Conservation (phyloP, 1,140 invertebrate genomes). For the Copidosoma floridanum region DNA sequence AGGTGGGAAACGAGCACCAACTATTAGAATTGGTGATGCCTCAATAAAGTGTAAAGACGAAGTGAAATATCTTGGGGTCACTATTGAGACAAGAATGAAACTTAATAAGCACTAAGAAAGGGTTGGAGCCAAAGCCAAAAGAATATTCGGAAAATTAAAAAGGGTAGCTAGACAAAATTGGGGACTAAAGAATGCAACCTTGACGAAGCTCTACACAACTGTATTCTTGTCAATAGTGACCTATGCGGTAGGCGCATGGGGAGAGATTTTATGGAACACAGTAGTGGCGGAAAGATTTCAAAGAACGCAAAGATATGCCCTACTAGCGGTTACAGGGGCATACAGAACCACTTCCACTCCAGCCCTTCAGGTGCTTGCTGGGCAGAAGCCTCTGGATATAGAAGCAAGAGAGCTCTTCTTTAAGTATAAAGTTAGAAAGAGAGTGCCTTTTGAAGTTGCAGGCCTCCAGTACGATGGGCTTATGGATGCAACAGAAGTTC, state of each 20-base stretch:
- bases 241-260: conserved; percentile 39
- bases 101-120: not conserved
- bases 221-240: conserved; percentile 29
- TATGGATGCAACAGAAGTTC: not conserved
- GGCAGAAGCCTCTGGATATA: conserved; percentile 19
- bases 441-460: not conserved
- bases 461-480: not conserved
- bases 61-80: conserved; percentile 20
- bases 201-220: conserved; percentile 32
- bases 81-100: not conserved
- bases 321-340: conserved; percentile 30
- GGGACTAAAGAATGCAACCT: conserved; percentile 21
- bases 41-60: not conserved
- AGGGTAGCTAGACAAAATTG: conserved; percentile 11
- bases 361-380: conserved; percentile 16
- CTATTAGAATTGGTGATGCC: not conserved
- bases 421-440: conserved; percentile 14
- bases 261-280: conserved; percentile 7
- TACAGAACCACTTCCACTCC: conserved; percentile 33
- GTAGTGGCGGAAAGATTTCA: not conserved
- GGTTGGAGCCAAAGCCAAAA: not conserved
- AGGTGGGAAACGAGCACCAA: not conserved
- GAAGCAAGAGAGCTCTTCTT: not conserved
- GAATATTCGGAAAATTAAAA: conserved; percentile 5
- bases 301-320: conserved; percentile 26